Evolutionary conservation across 2,113 vertebrate genomes (phyloP).

Genomic region (Pelodiscus sinensis): DNA sequence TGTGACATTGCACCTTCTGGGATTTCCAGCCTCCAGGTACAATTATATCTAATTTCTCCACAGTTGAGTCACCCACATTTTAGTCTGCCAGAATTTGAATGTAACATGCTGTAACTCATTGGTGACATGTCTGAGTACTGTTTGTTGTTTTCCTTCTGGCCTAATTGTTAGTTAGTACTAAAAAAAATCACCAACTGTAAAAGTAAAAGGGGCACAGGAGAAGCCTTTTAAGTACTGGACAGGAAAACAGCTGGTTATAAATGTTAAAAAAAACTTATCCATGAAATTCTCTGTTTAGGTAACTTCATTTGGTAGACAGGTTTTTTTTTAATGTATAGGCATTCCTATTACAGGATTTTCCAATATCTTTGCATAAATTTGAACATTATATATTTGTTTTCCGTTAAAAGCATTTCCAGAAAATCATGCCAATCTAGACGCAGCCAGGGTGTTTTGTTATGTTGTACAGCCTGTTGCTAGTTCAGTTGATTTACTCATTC

Average conservation of each 20-base stretch:
- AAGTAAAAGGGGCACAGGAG: background rate
- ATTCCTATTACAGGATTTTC: background rate
- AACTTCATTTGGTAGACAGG: constrained; percentile 17
- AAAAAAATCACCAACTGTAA: background rate
- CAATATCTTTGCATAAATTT: constrained; percentile 22
- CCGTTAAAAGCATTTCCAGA: too few relatives aligned
- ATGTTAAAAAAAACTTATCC: background rate
- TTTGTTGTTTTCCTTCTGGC: background rate
- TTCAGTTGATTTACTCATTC: background rate
- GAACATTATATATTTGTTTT: background rate
- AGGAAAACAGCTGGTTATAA: background rate
- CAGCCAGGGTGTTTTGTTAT: background rate
- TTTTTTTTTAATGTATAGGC: background rate
- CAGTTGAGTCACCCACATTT: background rate
- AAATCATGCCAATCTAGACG: too few relatives aligned
- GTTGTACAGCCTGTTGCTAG: background rate
- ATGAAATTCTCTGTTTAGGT: background rate
- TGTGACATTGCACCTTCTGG: background rate
- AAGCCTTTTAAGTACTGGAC: background rate
- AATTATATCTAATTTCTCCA: background rate
- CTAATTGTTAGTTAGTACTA: background rate
- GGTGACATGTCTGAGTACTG: background rate
- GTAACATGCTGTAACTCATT: background rate
- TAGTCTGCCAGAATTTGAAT: background rate
- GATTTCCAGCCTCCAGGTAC: background rate